Base-by-base conservation (phyloP, 2,797 vertebrate genomes). In the Pangasius sanitwongsei region DNA sequence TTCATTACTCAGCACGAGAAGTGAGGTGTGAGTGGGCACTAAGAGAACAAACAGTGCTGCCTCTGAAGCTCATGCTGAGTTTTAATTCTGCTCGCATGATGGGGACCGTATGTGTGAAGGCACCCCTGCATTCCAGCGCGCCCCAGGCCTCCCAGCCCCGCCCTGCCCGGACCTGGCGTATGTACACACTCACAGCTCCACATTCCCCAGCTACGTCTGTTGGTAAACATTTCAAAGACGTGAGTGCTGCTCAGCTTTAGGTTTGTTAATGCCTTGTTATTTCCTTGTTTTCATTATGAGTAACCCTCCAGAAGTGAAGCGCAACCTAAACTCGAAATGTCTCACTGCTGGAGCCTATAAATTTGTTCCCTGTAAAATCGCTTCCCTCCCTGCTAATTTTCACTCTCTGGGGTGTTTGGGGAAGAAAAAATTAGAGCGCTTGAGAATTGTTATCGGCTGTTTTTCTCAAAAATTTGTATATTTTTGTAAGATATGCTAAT, bases 1-100 rank as follows among this genome's bases (percentile, higher is more conserved):
- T 91, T 85, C 57, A 86, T 86, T 85, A 70, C 83, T 67, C 80
- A 81, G 85, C 84, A 80, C 69, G 80, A 75, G 89, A 78, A 90
- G 92, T 90, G 83, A 91, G 90, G 91, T 92, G 91, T 84, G 89
- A 92, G 90, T 88, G 84, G 89, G 89, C 89, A 86, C 61, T 88
- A 91, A 81, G 83, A 90, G 91, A 92, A 92, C 92, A 92, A 77
- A 87, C 87, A 80, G 92, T 91, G 77, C 91, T n/a, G 80, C 67
- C 2, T 31, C 84, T 89, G 67, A 85, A 75, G 13, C 90, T 86
- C 92, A 92, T 78, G 81, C 91, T 87, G 91, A 81, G 89, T 89
- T 91, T 92, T 91, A 90, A 91, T 91, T 89, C 90, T 91, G 92
- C 74, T 89, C 80, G 80, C 89, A 89, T 91, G 91, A 92, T 90